Base-by-base conservation (phyloP, 2,888 invertebrate genomes). In the Melanophora roralis region DNA sequence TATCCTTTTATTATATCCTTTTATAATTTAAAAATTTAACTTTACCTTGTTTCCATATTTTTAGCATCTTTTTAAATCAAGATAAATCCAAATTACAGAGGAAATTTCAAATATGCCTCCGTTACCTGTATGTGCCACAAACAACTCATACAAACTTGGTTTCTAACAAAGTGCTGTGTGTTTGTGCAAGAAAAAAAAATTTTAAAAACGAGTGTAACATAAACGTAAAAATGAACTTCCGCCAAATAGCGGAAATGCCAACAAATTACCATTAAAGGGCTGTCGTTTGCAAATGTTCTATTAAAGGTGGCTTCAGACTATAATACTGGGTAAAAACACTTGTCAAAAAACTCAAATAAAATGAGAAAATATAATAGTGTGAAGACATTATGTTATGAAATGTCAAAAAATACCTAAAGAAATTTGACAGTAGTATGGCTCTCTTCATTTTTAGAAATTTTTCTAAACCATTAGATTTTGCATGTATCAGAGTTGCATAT, bases 191-290 rank as follows among this genome's bases (percentile, higher is more conserved):
- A 1, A 36, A 19, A 14, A 51, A 0, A 19, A n/a, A 27, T 27
- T 47, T n/a, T 32, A 47, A 55, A 55, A 14, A 11, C 14, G 8
- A 49, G 43, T n/a, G 45, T 12, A 69, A 68, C n/a, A 16, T 57
- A 57, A 62, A 69, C 32, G 40, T 40, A 21, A 71, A 64, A 80
- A 72, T 68, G 36, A 80, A 80, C 76, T 80, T 80, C 80, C 80
- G 80, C 76, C 80, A 73, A 80, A 76, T 76, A 73, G 43, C 72
- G 80, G 72, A 80, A 80, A 76, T 76, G 68, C 72, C 80, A 80
- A 80, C 80, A 76, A 80, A 76, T 80, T 80, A 76, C 80, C 68
- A 57, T 80, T 76, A 80, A 80, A 80, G 80, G 76, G 76, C 76
- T 80, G 80, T 73, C 80, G 62, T 64, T 73, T 68, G 80, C 76